Evolutionary conservation across 2,113 vertebrate species (phyloP).

Genomic region (Bubo bubo): DNA sequence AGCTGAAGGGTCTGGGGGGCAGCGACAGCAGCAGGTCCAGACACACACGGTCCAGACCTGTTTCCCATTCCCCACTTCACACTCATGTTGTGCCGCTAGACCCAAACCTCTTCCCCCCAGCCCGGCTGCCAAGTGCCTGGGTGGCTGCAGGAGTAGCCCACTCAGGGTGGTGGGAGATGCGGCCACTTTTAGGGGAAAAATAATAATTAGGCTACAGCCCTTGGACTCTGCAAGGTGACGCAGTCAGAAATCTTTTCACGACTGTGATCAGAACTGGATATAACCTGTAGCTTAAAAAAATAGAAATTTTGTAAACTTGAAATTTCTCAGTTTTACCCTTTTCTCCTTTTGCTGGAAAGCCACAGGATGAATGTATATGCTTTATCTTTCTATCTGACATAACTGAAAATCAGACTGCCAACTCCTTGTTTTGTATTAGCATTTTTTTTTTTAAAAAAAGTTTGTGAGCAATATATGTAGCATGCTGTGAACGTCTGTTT

Average conservation of each 20-base stretch:
- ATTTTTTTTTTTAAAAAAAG: slow-evolving; percentile 28
- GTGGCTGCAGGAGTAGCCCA: not conserved
- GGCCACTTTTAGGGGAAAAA: not conserved
- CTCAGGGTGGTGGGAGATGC: not conserved
- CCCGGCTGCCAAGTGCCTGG: not conserved
- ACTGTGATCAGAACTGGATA: slow-evolving; percentile 72
- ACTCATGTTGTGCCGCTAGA: not conserved
- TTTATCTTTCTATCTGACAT: slow-evolving; percentile 65
- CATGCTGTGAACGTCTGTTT: slow-evolving; percentile 77
- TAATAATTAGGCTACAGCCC: not conserved
- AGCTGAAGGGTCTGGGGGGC: not conserved
- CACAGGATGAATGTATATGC: slow-evolving; percentile 80
- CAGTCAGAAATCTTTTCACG: slow-evolving; percentile 40
- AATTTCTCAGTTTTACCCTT: slow-evolving; percentile 55
- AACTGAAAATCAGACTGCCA: slow-evolving; percentile 72
- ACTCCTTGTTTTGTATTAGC: slow-evolving; percentile 70
- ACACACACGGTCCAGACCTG: not conserved
- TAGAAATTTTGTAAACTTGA: slow-evolving; percentile 74
- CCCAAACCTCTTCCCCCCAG: not conserved
- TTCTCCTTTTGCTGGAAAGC: slow-evolving; percentile 75
- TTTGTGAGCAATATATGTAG: slow-evolving; percentile 76
- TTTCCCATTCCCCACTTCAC: not conserved
- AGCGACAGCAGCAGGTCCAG: not conserved
- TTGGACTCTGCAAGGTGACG: not conserved
- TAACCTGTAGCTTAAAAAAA: slow-evolving; percentile 64